Conservation (phyloP, 2,888 invertebrate genomes). For the Nemotelus nigrinus region DNA sequence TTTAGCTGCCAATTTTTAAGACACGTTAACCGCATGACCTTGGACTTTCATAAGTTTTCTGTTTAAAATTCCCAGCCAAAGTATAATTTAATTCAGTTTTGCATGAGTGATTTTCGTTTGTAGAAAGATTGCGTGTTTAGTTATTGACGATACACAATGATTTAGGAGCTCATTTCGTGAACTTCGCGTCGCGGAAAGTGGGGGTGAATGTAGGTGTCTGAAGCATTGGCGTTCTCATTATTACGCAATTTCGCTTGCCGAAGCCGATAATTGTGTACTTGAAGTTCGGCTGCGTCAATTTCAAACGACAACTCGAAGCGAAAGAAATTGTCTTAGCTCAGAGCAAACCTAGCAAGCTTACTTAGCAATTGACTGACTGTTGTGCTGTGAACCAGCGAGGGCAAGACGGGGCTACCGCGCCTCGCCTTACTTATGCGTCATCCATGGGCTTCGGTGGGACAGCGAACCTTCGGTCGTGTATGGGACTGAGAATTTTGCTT, state of each 20-base stretch:
- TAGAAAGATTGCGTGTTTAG: background rate
- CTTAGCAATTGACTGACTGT: background rate
- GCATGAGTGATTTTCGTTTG: background rate
- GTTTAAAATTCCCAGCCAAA: background rate
- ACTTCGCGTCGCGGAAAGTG: slow-evolving; percentile 4
- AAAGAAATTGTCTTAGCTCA: background rate
- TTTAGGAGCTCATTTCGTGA: background rate
- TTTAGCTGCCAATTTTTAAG: background rate
- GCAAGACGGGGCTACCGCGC: slow-evolving; percentile 9
- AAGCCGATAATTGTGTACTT: background rate
- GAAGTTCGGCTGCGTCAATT: background rate
- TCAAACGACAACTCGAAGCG: background rate
- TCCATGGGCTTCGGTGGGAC: background rate
- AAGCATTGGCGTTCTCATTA: background rate
- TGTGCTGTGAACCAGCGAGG: background rate
- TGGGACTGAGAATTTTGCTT: background rate
- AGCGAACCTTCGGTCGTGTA: background rate
- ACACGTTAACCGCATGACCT: slow-evolving; percentile 32
- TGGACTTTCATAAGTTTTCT: slow-evolving; percentile 11
- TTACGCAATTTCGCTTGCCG: slow-evolving; percentile 28
- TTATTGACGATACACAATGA: background rate
- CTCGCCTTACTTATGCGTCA: slow-evolving; percentile 30
- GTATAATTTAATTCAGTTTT: background rate
- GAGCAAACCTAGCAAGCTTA: background rate
- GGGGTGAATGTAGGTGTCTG: slow-evolving; percentile 13